Evolutionary conservation across 1,140 invertebrate genomes (phyloP), one percentile per base, ranked within the genome.

Genomic region (Uloborus diversus): DNA sequence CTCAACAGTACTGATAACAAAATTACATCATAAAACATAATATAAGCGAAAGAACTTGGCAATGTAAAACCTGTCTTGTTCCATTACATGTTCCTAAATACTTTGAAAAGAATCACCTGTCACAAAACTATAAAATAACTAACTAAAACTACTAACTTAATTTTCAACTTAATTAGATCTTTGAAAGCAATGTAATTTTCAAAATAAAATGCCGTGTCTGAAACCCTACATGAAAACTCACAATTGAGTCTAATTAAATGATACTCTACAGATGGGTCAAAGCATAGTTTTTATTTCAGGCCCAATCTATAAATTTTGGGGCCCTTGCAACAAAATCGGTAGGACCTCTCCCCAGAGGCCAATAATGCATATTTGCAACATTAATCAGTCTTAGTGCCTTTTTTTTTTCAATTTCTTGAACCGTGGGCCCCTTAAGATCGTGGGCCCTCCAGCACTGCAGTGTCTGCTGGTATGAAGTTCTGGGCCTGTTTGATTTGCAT

Each of bases 1-100:
- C n/a, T n/a, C n/a, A n/a, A n/a, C n/a, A n/a, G n/a, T n/a, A n/a
- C n/a, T n/a, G n/a, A n/a, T n/a, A n/a, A n/a, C n/a, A n/a, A n/a
- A n/a, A n/a, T n/a, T n/a, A n/a, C n/a, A n/a, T n/a, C 49, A 51
- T 20, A 20, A 51, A 51, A 20, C 49, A 51, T 51, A 51, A 51
- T 51, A 51, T 51, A 51, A 51, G n/a, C 4, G 49, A 51, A 51
- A 51, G 13, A 51, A 51, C 49, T 51, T 51, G 49, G 49, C 49
- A 51, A 4, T 51, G 49, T 51, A 51, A 51, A 51, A 51, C 49
- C 4, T 51, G 49, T 20, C 49, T 51, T 4, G 49, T 51, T 51
- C 49, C 49, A 51, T 20, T 20, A 20, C 49, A 51, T 51, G 20
- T 51, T 20, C 49, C 49, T 11, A 51, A 51, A 51, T 51, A 20